Base-by-base conservation (phyloP, 2,888 invertebrate genomes). In the Lordiphosa andalusiaca region DNA sequence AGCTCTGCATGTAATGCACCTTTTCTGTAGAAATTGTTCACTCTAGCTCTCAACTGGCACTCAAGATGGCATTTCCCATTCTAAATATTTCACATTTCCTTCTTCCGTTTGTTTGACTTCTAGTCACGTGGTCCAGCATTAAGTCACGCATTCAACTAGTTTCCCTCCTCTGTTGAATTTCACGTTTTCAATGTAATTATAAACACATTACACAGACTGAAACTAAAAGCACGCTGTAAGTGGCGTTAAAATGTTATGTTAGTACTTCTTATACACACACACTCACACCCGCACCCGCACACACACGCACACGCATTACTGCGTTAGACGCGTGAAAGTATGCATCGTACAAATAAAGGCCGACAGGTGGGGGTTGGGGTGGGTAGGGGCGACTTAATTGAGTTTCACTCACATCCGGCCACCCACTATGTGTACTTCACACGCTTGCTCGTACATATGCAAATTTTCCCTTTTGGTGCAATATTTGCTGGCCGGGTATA, bases 281-380 rank as follows among this genome's bases (percentile, higher is more conserved):
- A 30, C 16, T 16, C 42, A 57, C 53, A 52, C 39, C 50, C 58
- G 21, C 16, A 42, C 30, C 53, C 30, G 35, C 48, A 37, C 42
- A 57, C 53, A 52, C 39, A 50, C 58, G 21, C 16, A 42, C 30
- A 54, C 30, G 35, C 48, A 37, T 30, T 37, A 54, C 10, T 50
- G 39, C 41, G 9, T 37, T 50, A 50, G 40, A 40, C 62, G 70
- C 73, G 59, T 62, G 53, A 73, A 69, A 63, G 47, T 69, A 69
- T 76, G 60, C 69, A 66, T 10, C 3, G 23, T 13, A 3, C 13
- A 42, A 42, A 23, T 25, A 10, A 16, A 10, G 16, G 4, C n/a
- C 7, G 13, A n/a, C 16, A 7, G 3, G 7, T 7, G 7, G 16
- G 1, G n/a, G n/a, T n/a, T n/a, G n/a, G n/a, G n/a, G n/a, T n/a